phyloP scores from a whole-genome alignment of 2,888 invertebrate species.

The Epistrophe eligans region DNA sequence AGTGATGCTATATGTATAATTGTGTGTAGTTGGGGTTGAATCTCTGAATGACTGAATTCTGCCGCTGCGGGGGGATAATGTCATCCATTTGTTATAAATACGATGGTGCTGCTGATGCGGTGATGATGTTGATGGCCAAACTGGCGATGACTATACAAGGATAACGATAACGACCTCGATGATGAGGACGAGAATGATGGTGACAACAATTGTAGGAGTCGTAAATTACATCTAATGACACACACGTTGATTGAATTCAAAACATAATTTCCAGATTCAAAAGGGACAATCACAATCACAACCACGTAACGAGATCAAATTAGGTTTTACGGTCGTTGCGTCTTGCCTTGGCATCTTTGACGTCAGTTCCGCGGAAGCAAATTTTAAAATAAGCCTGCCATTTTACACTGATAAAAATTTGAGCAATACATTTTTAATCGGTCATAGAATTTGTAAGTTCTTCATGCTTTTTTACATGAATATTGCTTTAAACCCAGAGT shows the following conservation, averaged over 20 bases:
- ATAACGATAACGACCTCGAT: slow-evolving; percentile 33
- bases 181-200: slow-evolving; percentile 56
- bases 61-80: slow-evolving; percentile 66
- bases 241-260: slow-evolving; percentile 78
- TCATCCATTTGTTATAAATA: slow-evolving; percentile 55
- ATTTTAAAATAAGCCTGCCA: slow-evolving; percentile 70
- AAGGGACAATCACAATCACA: slow-evolving; percentile 76
- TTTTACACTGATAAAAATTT: slow-evolving; percentile 23
- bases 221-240: slow-evolving; percentile 78
- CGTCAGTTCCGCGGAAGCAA: slow-evolving; percentile 54
- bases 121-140: slow-evolving; percentile 67
- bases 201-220: slow-evolving; percentile 75
- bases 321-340: slow-evolving; percentile 77
- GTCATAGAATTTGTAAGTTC: neutral
- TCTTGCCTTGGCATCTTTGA: slow-evolving; percentile 38
- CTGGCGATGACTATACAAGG: slow-evolving; percentile 41
- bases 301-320: slow-evolving; percentile 82
- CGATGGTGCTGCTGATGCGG: slow-evolving; percentile 47
- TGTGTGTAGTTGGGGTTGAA: slow-evolving; percentile 59
- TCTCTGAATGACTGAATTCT: slow-evolving; percentile 17
- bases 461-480: too few species aligned
- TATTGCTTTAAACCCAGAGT: too few species aligned
- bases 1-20: slow-evolving; percentile 33
- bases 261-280: slow-evolving; percentile 76
- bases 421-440: neutral